These are phyloP conservation scores for Bombylius major DNA, from an alignment of 2,888 invertebrate genomes.

Conservation along the genomic window DNA sequence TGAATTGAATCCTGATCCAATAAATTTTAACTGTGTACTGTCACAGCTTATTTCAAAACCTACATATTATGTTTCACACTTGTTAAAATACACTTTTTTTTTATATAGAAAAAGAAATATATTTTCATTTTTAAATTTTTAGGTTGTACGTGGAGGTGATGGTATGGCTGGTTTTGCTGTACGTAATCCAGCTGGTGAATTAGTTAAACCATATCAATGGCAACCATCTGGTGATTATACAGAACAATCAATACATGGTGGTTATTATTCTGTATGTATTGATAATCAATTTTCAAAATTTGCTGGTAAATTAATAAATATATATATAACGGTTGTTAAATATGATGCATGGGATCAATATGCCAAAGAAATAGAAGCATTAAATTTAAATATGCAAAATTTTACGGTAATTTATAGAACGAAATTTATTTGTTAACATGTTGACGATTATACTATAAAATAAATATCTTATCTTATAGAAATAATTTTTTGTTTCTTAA, in stretches of 20 bases:
- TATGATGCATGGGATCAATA: conserved; percentile 91
- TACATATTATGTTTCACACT: too few relatives aligned
- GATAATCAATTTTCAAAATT: conserved; percentile 89
- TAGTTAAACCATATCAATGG: conserved; percentile 87
- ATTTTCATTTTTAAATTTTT: conserved; percentile 12
- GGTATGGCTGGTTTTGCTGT: conserved; percentile 90
- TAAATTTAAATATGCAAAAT: conserved; percentile 79
- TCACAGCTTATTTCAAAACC: too few relatives aligned
- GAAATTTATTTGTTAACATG: background rate
- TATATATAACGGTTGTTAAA: conserved; percentile 82
- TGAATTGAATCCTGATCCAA: too few relatives aligned
- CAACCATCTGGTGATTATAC: conserved; percentile 80
- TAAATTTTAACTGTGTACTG: too few relatives aligned
- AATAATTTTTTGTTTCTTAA: too few relatives aligned
- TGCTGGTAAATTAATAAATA: conserved; percentile 76
- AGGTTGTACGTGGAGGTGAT: conserved; percentile 88
- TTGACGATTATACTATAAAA: background rate
- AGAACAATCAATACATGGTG: conserved; percentile 65
- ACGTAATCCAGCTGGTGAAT: conserved; percentile 67
- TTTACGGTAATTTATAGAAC: conserved; percentile 56
- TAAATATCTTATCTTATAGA: background rate
- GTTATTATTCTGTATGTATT: conserved; percentile 82
- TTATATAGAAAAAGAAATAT: too few relatives aligned
- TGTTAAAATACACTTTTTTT: too few relatives aligned
- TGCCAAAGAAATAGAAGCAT: conserved; percentile 73